Base-by-base conservation (phyloP, 2,797 vertebrate genomes). In the Neosilurus mollespiculum region DNA sequence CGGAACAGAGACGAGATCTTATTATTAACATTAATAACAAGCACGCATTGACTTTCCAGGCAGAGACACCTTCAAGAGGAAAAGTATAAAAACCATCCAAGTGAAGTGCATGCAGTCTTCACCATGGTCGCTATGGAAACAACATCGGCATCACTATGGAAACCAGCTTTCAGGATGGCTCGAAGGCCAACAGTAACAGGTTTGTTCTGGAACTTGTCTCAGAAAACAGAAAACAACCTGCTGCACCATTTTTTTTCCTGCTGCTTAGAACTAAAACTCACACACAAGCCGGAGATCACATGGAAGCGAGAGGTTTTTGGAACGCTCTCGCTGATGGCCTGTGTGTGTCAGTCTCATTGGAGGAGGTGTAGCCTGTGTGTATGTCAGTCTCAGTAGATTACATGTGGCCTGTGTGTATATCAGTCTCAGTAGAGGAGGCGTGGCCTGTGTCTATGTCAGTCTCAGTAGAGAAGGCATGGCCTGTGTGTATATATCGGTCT, bases 121-220 rank as follows among this genome's bases (percentile, higher is more conserved):
- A 80, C 54, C 58, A 73, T n/a, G 78, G 86, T 94, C 76, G 0
- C 93, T 79, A 94, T 93, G 90, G 94, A 91, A 93, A 95, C 92
- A 86, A 87, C 85, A 85, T 91, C 88, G 61, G 77, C 84, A 90
- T 94, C 85, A 75, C 92, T 92, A 93, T 93, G 91, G 94, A 92
- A 93, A 95, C 93, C 89, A 85, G 75, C 88, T 89, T 88, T 87
- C 59, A 78, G 83, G 88, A 86, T 93, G 93, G 92, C 88, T 89
- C 89, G 94, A 94, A 85, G 15, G 69, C 7, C 70, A 61, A 88
- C 90, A 86, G 89, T 81, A 87, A 86, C 82, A 67, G 88, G 85
- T 83, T 73, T 66, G 69, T 80, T 80, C 37, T 61, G 37, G 43
- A 65, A 72, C 37, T 53, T 67, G 56, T 80, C 80, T 71, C 75